Percentiles rank a stretch among this genome's conserved stretches.
These are phyloP conservation scores for Leiothrix lutea DNA, from an alignment of 2,113 vertebrate species.

Conservation along the genomic window DNA sequence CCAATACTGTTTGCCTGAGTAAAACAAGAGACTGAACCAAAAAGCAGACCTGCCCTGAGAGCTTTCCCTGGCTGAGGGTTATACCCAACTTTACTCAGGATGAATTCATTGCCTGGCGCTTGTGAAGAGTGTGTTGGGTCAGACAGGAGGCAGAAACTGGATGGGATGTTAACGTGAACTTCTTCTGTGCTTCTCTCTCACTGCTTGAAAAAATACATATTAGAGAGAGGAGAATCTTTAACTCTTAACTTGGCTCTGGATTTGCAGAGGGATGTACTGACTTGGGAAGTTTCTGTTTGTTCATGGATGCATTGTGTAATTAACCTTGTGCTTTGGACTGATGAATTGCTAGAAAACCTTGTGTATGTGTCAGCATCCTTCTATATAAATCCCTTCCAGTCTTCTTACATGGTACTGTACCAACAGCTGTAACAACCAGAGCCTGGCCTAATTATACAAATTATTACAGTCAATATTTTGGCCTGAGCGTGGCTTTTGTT, in stretches of 20 bases:
- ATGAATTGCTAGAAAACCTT: neutral
- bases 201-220: neutral
- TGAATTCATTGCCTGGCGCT: neutral
- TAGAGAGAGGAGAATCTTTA: neutral
- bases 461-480: neutral
- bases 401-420: neutral
- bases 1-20: neutral
- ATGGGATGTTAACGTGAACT: neutral
- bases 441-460: neutral
- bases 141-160: neutral
- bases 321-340: neutral
- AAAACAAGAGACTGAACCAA: neutral
- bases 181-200: neutral
- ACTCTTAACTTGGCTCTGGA: neutral
- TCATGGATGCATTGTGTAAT: neutral
- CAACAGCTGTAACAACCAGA: neutral
- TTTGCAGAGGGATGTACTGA: neutral
- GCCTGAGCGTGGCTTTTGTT: neutral
- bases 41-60: neutral
- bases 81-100: fast-evolving
- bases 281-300: neutral
- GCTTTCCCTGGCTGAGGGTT: neutral
- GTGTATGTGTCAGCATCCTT: neutral
- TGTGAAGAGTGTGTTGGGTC: neutral
- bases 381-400: neutral